Base-by-base conservation (phyloP, 2,113 vertebrate species). In the Loxodonta africana region DNA sequence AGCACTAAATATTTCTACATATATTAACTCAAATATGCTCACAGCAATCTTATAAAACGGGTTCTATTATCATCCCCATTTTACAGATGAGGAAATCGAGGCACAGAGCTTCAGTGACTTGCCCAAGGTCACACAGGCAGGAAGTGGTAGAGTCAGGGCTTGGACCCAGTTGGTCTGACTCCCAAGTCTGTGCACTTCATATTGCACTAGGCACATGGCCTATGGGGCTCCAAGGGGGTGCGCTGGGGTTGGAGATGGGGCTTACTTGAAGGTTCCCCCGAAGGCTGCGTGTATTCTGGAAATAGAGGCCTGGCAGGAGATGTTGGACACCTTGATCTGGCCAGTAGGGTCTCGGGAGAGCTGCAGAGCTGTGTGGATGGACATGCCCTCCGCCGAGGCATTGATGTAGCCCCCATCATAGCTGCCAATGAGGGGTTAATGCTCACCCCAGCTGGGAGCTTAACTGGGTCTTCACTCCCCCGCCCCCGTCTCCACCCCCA, bases 321-420 rank as follows among this genome's bases (percentile, higher is more conserved):
- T 98, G 90, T 99, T 99, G 30, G 98, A 99, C 95, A 99, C 99
- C 98, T 99, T 99, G 88, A 99, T 98, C 41, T 99, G 99, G 4
- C 99, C 99, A 0, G 88, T 77, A 1, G 97, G 2, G 0, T 99
- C 99, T 96, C 98, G 98, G 94, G 99, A 98, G 87, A 99, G 95
- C 74, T 97, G 98, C 90, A 99, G 98, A 23, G 97, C 98, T 0
- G 99, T 99, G 98, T 99, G 98, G 98, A 99, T 99, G 97, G 99
- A 98, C 37, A 99, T 99, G 0, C 99, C 99, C 3, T 99, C 99
- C 0, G 99, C 99, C 0, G 99, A 99, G 0, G 99, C 99, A 0
- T 99, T 99, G 96, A 99, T 99, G 92, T 98, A 98, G 53, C 99
- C 99, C 0, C 99, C 98, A 81, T 99, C 99, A 0, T 99, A 99